These are phyloP conservation scores for Hyalella azteca DNA, from an alignment of 2,888 invertebrate species.

Conservation along the genomic window DNA sequence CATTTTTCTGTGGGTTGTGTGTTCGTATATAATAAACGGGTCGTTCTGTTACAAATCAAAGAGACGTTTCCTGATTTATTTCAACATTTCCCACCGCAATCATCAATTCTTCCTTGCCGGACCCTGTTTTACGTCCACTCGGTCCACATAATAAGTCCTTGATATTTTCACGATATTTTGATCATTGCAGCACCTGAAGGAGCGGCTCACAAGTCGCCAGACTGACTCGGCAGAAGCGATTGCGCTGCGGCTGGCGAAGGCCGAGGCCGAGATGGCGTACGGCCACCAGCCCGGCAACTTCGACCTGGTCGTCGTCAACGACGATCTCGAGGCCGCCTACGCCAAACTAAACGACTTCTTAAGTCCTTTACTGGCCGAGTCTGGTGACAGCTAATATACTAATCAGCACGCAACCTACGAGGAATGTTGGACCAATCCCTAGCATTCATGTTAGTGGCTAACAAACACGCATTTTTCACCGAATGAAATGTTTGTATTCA, in stretches of 20 bases:
- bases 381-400: background rate
- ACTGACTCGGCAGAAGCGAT: constrained; percentile 91
- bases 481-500: no score
- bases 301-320: constrained; percentile 81
- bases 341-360: constrained; percentile 68
- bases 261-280: constrained; percentile 81
- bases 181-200: constrained; percentile 41
- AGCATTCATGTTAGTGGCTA: no score
- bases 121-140: no score
- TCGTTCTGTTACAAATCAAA: no score
- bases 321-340: constrained; percentile 81
- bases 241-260: constrained; percentile 76
- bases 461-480: no score
- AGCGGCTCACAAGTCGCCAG: constrained; percentile 70
- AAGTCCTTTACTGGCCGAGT: background rate
- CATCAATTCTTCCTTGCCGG: no score
- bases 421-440: background rate
- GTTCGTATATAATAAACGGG: no score
- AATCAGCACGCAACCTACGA: background rate
- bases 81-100: no score
- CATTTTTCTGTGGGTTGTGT: no score
- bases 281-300: constrained; percentile 81
- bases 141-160: no score
- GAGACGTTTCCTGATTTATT: no score
- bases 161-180: no score